Evolutionary conservation across 2,888 invertebrate genomes (phyloP).

Genomic region (Hoplodrina blanda): DNA sequence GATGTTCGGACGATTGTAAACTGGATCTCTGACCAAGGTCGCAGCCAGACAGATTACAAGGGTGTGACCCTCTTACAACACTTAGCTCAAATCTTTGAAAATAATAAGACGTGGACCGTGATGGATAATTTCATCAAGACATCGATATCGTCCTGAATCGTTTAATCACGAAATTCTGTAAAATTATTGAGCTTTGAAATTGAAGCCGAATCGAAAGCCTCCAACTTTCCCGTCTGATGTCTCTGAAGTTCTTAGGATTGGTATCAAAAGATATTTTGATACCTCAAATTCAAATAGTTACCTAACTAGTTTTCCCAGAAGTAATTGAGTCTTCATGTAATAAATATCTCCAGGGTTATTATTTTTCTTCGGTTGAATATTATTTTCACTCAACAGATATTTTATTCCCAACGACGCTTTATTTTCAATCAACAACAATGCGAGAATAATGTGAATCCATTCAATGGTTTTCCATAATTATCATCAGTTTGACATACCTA

Average conservation of each 20-base stretch:
- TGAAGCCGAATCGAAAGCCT: slow-evolving; percentile 15
- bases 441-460: slow-evolving; percentile 4
- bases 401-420: neutral
- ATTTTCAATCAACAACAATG: neutral
- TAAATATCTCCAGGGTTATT: neutral
- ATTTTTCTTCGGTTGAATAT: neutral
- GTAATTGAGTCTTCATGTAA: slow-evolving; percentile 22
- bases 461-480: slow-evolving; percentile 7
- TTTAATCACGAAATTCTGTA: slow-evolving; percentile 30
- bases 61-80: neutral
- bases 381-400: neutral
- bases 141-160: slow-evolving; percentile 21
- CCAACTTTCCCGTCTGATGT: slow-evolving; percentile 29
- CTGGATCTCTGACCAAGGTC: slow-evolving; percentile 8
- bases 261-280: slow-evolving; percentile 34
- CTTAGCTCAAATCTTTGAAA: slow-evolving; percentile 14
- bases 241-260: slow-evolving; percentile 12
- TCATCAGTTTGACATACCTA: neutral
- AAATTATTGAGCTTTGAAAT: slow-evolving; percentile 43
- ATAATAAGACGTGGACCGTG: slow-evolving; percentile 10
- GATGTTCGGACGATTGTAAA: slow-evolving; percentile 2
- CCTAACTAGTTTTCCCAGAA: slow-evolving; percentile 25
- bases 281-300: slow-evolving; percentile 19
- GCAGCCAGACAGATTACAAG: neutral
- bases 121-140: slow-evolving; percentile 25